phyloP scores from a whole-genome alignment of 2,797 vertebrate genomes.

The Bryconaethiops microstoma region DNA sequence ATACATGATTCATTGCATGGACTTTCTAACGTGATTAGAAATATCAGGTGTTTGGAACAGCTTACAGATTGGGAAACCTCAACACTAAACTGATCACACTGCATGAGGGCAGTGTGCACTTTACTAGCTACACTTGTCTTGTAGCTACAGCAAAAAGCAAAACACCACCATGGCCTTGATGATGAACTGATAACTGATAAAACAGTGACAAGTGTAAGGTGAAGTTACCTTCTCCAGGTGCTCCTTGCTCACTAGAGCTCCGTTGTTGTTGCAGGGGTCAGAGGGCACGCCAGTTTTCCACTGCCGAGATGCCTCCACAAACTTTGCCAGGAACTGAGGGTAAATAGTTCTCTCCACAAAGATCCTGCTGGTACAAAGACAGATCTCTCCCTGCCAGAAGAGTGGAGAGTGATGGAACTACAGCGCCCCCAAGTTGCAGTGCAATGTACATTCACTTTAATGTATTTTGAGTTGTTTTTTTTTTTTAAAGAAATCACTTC shows the following conservation, averaged over 20 bases:
- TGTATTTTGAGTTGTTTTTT: no score
- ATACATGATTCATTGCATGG: no score
- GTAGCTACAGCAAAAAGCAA: no score
- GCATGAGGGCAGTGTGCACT: no score
- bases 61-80: no score
- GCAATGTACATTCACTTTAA: not conserved
- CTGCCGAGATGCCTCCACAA: conserved; percentile 85
- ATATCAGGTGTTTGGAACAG: no score
- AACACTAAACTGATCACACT: no score
- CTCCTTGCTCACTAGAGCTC: conserved; percentile 92
- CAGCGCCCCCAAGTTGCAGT: conserved; percentile 24
- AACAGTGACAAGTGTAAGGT: not conserved
- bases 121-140: no score
- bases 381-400: conserved; percentile 90
- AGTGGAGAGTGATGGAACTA: not conserved
- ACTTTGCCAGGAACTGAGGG: conserved; percentile 85
- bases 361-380: conserved; percentile 95
- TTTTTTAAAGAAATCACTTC: no score
- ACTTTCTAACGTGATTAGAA: no score
- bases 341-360: conserved; percentile 92
- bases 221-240: conserved; percentile 89
- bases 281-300: conserved; percentile 90
- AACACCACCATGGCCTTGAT: no score
- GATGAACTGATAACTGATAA: not conserved
- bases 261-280: conserved; percentile 80